Base-by-base conservation (phyloP, 2,113 vertebrate genomes). In the Puma concolor region DNA sequence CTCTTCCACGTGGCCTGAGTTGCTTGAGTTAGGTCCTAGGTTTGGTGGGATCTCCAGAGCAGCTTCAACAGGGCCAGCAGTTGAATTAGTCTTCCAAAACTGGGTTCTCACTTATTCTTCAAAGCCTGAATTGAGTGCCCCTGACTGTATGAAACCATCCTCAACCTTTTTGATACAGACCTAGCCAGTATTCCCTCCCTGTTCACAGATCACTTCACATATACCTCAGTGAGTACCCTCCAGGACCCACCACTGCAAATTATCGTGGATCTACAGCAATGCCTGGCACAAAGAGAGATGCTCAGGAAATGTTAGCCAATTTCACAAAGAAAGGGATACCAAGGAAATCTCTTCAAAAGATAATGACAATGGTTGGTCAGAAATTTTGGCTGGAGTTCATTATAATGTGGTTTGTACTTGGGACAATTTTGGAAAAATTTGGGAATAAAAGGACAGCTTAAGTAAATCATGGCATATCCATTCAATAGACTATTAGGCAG, bases 301-400 rank as follows among this genome's bases (percentile, higher is more conserved):
- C 33, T 23, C 36, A 4, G 21, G 1, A 29, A 48, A 7, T 5
- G 6, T 3, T 44, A 7, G 48, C 11, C 3, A 1, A 23, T 10
- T 21, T 25, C 36, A 50, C 0, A 1, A 44, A 36, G 41, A 81
- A 38, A 79, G 1, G 48, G 41, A 7, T 7, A 33, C 63, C 66
- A 67, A 57, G 27, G 25, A 69, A 41, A 14, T 2, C 48, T 31
- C 33, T n/a, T 54, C n/a, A 95, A 23, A 44, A 92, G 8, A 17
- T 15, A 31, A 57, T 29, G 38, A 10, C 7, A 12, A 14, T 5
- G 19, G 12, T n/a, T n/a, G 29, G 27, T 54, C n/a, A 64, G 60
- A 67, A 80, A 38, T 63, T 64, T 31, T n/a, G 29, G 6, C 66
- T 74, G 48, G 9, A 85, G 27, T 48, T 95, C 25, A 5, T 74